Evolutionary conservation across 2,113 vertebrate species (phyloP).

Genomic region (Trochalopteron elliotii): DNA sequence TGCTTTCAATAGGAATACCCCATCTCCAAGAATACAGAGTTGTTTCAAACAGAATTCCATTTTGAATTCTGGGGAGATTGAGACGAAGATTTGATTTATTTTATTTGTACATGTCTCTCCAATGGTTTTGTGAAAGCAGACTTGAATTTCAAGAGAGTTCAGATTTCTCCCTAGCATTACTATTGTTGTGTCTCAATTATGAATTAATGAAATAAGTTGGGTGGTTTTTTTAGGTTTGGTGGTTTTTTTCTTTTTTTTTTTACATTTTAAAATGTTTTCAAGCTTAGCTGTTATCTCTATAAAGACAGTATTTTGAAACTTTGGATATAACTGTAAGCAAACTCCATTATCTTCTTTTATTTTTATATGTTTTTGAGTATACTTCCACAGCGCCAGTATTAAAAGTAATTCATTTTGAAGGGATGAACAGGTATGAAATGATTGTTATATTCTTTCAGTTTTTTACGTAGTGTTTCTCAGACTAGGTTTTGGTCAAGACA

Average conservation of each 20-base stretch:
- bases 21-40: neutral
- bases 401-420: neutral
- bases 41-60: neutral
- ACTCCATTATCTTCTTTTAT: neutral
- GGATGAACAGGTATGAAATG: neutral
- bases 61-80: neutral
- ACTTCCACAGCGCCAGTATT: neutral
- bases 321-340: neutral
- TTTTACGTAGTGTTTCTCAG: neutral
- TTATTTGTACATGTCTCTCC: neutral
- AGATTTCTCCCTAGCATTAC: neutral
- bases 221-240: neutral
- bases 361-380: neutral
- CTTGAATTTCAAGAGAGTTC: neutral
- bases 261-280: neutral
- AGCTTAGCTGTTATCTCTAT: neutral
- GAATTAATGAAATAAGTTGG: neutral
- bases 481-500: neutral
- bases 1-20: neutral
- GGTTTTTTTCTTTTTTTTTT: neutral
- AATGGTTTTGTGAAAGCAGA: neutral
- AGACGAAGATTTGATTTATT: neutral
- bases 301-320: neutral
- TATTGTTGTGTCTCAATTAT: neutral
- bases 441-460: neutral